phyloP scores from a whole-genome alignment of 2,113 vertebrate species.

The Bos indicus region DNA sequence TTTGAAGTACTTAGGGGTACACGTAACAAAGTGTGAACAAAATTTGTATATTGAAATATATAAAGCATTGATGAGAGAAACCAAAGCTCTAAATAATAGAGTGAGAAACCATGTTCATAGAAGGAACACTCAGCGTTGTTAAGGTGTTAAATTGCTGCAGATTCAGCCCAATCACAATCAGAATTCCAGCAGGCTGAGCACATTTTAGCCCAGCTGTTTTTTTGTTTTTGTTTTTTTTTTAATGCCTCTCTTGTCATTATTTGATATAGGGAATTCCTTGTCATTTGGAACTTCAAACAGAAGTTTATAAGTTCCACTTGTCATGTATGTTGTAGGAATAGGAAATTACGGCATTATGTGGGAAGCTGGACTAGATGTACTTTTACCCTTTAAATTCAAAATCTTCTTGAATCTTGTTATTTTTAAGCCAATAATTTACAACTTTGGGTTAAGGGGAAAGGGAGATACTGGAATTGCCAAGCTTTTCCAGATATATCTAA shows the following conservation, averaged over 20 bases:
- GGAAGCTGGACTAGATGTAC: neutral
- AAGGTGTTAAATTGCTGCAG: neutral
- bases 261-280: neutral
- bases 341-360: neutral
- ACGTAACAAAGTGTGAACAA: neutral
- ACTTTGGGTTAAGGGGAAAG: neutral
- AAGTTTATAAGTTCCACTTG: neutral
- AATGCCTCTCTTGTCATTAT: neutral
- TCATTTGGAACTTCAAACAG: neutral
- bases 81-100: neutral
- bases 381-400: neutral
- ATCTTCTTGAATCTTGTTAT: neutral
- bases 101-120: neutral
- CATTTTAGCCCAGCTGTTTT: neutral
- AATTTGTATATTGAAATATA: neutral
- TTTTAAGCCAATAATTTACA: neutral
- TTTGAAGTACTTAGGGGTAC: neutral
- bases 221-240: neutral
- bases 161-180: neutral
- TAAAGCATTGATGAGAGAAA: neutral
- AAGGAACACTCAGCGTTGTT: neutral
- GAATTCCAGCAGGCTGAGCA: neutral
- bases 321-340: neutral
- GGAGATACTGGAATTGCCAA: neutral
- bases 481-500: neutral